Evolutionary conservation across 2,797 vertebrate genomes (phyloP).

Genomic region (Pogonophryne albipinna): DNA sequence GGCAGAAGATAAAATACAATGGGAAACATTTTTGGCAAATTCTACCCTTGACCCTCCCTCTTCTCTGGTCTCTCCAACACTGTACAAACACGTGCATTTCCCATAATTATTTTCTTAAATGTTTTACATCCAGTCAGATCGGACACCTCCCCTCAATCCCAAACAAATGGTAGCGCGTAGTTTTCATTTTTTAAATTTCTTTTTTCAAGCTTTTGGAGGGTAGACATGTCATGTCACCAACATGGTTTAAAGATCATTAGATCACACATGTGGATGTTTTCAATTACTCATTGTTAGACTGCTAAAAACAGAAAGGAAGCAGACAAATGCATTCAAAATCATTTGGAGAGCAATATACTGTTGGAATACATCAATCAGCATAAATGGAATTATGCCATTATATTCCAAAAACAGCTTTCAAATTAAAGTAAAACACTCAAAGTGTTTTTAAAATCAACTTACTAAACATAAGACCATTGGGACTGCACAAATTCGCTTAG

Average conservation of each 20-base stretch:
- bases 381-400: background rate
- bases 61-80: conserved; percentile 39
- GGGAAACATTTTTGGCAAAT: conserved; percentile 57
- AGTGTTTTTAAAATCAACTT: background rate
- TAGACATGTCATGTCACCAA: conserved; percentile 29
- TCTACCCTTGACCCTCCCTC: conserved; percentile 21
- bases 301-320: conserved; percentile 4
- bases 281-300: conserved; percentile 33
- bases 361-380: background rate
- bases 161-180: conserved; percentile 67
- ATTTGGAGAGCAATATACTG: background rate
- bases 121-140: conserved; percentile 47
- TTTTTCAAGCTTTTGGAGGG: conserved; percentile 62
- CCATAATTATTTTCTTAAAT: conserved; percentile 69
- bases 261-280: conserved; percentile 41
- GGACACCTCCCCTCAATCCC: conserved; percentile 60
- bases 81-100: conserved; percentile 69
- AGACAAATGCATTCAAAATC: conserved; percentile 5
- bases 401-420: background rate
- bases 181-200: conserved; percentile 58
- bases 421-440: background rate
- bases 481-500: background rate
- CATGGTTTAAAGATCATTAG: conserved; percentile 23
- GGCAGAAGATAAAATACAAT: conserved; percentile 55
- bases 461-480: background rate